Evolutionary conservation across 2,797 vertebrate genomes (phyloP), one percentile per base, ranked within the genome.

Genomic region (Melanotaenia parkinsoni): DNA sequence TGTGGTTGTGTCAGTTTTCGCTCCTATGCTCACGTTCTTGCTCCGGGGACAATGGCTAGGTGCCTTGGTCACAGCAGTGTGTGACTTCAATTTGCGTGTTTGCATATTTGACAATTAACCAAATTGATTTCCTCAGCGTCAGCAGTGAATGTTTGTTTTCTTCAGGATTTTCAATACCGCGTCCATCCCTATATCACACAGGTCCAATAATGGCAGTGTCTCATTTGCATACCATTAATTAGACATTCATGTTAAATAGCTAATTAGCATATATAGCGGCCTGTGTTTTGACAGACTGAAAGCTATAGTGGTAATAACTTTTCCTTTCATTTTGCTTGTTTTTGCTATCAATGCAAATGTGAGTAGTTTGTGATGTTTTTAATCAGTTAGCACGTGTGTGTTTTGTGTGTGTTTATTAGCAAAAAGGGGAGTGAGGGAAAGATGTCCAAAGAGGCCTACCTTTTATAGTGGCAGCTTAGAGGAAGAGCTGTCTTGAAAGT

Each of bases 151-250:
- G 81, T 77, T 81, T 86, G 81, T 88, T 90, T 92, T 91, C 90
- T 83, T 72, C 73, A 81, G 86, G 88, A 92, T 83, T 87, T 89
- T 91, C 82, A 89, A 88, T 58, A 73, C 73, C 45, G 1, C 76
- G 78, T 91, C 91, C 92, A 82, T 93, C 89, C 82, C 69, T 79
- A 73, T 88, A 89, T 90, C 88, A 91, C 90, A 93, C 85, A 81
- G 87, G 83, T 88, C 88, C 92, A 88, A 93, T 91, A 91, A 94
- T 80, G 84, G 86, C 72, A 60, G 54, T 33, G 75, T 77, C 88
- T 92, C 88, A 95, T 95, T 95, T 94, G 91, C 94, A 94, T 94
- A 79, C 56, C 47, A 82, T 94, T 94, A 95, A 95, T 95, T 95
- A 94, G 87, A 91, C 83, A 88, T 87, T 93, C 89, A 86, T 85